Conservation (phyloP, 2,888 invertebrate genomes). For the Emesis furor region DNA sequence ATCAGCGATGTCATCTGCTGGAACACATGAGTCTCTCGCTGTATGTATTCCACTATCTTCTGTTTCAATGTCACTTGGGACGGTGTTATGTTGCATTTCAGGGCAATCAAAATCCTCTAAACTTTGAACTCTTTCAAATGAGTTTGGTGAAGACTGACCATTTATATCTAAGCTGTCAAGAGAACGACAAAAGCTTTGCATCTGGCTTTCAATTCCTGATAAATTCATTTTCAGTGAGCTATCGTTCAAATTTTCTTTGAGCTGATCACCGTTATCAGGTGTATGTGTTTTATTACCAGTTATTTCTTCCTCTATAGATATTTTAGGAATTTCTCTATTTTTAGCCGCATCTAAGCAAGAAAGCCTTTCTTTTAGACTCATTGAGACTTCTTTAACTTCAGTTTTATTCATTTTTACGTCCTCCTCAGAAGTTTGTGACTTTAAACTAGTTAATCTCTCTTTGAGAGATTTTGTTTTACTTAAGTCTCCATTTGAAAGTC, state of each 20-base stretch:
- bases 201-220: conserved; percentile 90
- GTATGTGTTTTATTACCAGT: conserved; percentile 80
- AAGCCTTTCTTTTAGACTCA: conserved; percentile 91
- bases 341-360: conserved; percentile 90
- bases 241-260: conserved; percentile 82
- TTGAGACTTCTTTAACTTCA: conserved; percentile 89
- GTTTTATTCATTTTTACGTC: conserved; percentile 84
- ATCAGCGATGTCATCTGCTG: conserved; percentile 95
- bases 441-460: conserved; percentile 88
- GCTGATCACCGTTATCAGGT: conserved; percentile 78
- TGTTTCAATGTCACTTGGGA: conserved; percentile 93
- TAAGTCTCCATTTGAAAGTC: conserved; percentile 88
- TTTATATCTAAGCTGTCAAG: conserved; percentile 93
- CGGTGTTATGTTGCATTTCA: conserved; percentile 92
- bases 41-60: conserved; percentile 96
- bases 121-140: conserved; percentile 93
- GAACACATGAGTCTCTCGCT: conserved; percentile 95
- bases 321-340: conserved; percentile 88
- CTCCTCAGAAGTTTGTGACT: conserved; percentile 88
- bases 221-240: conserved; percentile 85
- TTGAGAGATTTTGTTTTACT: conserved; percentile 87
- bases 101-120: conserved; percentile 93
- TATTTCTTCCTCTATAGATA: conserved; percentile 85
- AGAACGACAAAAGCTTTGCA: conserved; percentile 93
- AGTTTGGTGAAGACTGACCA: conserved; percentile 89